These are phyloP conservation scores for Xenops minutus DNA, from an alignment of 2,797 vertebrate genomes.

Conservation along the genomic window DNA sequence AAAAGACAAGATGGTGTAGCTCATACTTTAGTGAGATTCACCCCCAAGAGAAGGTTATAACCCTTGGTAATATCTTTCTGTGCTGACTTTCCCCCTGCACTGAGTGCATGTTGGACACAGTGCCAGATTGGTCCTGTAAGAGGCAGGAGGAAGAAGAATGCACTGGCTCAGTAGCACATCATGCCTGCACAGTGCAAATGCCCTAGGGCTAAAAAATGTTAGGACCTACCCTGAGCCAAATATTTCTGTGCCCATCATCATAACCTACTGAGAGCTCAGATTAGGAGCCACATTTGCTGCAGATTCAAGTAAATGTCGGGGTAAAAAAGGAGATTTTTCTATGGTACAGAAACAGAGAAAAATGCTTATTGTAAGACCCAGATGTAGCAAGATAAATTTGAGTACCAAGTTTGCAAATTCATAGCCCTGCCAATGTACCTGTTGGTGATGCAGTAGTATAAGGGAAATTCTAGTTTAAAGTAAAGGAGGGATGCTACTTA, in stretches of 20 bases:
- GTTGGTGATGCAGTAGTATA: neutral
- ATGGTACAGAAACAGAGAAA: neutral
- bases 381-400: neutral
- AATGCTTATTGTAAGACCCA: neutral
- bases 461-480: neutral
- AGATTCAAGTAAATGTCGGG: neutral
- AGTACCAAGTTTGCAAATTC: neutral
- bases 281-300: neutral
- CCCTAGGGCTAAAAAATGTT: neutral
- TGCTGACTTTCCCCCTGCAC: neutral
- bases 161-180: accelerated
- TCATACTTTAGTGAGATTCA: neutral
- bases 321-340: neutral
- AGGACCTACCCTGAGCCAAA: neutral
- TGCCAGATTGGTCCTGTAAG: neutral
- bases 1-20: neutral
- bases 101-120: accelerated
- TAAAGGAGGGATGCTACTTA: neutral
- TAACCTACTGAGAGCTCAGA: neutral
- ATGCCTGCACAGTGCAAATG: neutral
- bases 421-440: neutral
- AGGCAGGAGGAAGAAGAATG: neutral
- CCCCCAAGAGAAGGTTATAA: neutral
- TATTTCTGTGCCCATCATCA: neutral
- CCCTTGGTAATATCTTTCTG: neutral